phyloP scores from a whole-genome alignment of 2,113 vertebrate species.

The Aphelocoma coerulescens region DNA sequence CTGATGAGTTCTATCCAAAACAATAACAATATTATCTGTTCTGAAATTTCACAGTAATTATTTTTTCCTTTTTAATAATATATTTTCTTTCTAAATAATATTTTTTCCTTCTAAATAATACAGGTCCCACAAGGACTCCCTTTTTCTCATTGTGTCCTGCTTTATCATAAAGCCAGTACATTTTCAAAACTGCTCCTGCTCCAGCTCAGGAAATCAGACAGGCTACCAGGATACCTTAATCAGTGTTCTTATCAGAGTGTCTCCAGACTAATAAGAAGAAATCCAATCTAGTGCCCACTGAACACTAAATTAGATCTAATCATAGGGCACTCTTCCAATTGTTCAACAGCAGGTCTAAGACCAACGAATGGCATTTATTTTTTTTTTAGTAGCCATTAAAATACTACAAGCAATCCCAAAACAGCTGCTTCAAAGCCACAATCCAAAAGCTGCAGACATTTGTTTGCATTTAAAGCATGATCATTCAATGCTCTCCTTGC shows the following conservation, averaged over 20 bases:
- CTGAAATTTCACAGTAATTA: neutral
- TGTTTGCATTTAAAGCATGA: neutral
- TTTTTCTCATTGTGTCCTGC: neutral
- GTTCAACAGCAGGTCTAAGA: conserved; percentile 51
- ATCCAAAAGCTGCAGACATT: neutral
- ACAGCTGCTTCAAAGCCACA: neutral
- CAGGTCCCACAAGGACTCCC: neutral
- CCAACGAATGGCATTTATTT: neutral
- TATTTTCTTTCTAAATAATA: neutral
- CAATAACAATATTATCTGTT: neutral
- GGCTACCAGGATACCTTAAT: conserved; percentile 60
- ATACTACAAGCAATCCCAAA: neutral
- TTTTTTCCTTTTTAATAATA: neutral
- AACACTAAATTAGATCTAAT: conserved; percentile 68
- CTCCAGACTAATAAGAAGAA: conserved; percentile 71
- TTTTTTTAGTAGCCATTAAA: neutral
- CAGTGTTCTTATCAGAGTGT: conserved; percentile 62
- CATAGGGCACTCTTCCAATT: conserved; percentile 50
- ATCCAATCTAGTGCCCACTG: conserved; percentile 63
- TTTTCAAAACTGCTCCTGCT: conserved; percentile 2
- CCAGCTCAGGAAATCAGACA: conserved; percentile 57
- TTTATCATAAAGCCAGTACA: neutral
- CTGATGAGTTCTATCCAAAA: neutral
- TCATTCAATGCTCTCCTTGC: neutral
- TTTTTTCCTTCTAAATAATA: neutral